phyloP scores from a whole-genome alignment of 2,888 invertebrate species.

The Gryllus longicercus region DNA sequence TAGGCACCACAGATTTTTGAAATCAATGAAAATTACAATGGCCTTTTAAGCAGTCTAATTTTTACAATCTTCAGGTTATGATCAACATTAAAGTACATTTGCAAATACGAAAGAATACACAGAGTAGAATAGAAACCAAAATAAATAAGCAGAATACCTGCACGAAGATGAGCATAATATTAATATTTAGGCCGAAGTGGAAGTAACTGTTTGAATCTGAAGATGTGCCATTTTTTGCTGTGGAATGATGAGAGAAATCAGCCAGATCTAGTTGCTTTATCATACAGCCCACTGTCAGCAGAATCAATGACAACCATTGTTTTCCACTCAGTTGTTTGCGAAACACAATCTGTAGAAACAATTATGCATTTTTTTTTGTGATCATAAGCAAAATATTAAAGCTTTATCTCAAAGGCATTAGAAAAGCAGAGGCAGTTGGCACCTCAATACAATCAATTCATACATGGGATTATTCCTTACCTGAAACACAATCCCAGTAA shows the following conservation, averaged over 20 bases:
- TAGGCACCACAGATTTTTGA: too few relatives aligned
- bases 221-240: conserved; percentile 20
- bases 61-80: too few relatives aligned
- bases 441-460: too few relatives aligned
- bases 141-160: conserved; percentile 44
- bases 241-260: conserved; percentile 20
- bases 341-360: conserved; percentile 70
- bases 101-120: too few relatives aligned
- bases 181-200: conserved; percentile 42
- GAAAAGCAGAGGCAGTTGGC: too few relatives aligned
- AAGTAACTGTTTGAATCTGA: conserved; percentile 36
- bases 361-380: not conserved
- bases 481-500: conserved; percentile 90
- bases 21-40: too few relatives aligned
- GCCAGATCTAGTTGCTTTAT: conserved; percentile 73
- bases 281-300: conserved; percentile 86
- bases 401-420: too few relatives aligned
- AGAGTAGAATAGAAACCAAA: not conserved
- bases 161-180: conserved; percentile 48
- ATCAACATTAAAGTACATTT: too few relatives aligned
- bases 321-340: conserved; percentile 71
- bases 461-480: conserved; percentile 50
- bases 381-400: too few relatives aligned
- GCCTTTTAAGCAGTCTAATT: too few relatives aligned
- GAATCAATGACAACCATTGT: conserved; percentile 86